Percentiles rank a stretch among this genome's conserved stretches.
Evolutionary conservation across 2,113 vertebrate species (phyloP).

Genomic region (Heterotilapia buettikoferi): DNA sequence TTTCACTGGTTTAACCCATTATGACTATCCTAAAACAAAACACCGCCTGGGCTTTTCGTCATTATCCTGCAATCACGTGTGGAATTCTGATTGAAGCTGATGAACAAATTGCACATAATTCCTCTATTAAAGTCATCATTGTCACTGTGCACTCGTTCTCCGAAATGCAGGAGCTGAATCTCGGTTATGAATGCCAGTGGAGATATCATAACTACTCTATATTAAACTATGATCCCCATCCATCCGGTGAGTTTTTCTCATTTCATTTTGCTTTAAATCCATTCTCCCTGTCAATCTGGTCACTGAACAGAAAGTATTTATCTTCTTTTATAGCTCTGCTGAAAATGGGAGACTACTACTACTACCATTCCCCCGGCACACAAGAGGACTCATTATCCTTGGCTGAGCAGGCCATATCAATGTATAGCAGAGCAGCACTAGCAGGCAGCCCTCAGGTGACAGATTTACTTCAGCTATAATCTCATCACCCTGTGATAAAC

Average conservation of each 20-base stretch:
- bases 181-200: slow-evolving; percentile 79
- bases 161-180: slow-evolving; percentile 73
- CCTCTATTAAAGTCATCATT: neutral
- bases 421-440: slow-evolving; percentile 85
- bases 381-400: slow-evolving; percentile 39
- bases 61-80: neutral
- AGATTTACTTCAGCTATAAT: slow-evolving; percentile 44
- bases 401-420: slow-evolving; percentile 69
- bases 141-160: neutral
- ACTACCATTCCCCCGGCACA: slow-evolving; percentile 53
- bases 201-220: slow-evolving; percentile 89
- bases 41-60: neutral
- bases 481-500: slow-evolving; percentile 58
- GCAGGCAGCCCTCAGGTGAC: slow-evolving; percentile 85
- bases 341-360: slow-evolving; percentile 92
- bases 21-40: neutral
- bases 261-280: slow-evolving; percentile 27
- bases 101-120: neutral
- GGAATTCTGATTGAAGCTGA: neutral
- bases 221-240: slow-evolving; percentile 80
- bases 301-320: slow-evolving; percentile 39
- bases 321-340: slow-evolving; percentile 77
- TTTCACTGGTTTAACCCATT: neutral
- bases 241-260: slow-evolving; percentile 76
- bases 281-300: slow-evolving; percentile 5